Percentiles rank a stretch among this genome's conserved stretches.
These are phyloP conservation scores for Synchiropus splendidus DNA, from an alignment of 2,113 vertebrate genomes.

Conservation along the genomic window DNA sequence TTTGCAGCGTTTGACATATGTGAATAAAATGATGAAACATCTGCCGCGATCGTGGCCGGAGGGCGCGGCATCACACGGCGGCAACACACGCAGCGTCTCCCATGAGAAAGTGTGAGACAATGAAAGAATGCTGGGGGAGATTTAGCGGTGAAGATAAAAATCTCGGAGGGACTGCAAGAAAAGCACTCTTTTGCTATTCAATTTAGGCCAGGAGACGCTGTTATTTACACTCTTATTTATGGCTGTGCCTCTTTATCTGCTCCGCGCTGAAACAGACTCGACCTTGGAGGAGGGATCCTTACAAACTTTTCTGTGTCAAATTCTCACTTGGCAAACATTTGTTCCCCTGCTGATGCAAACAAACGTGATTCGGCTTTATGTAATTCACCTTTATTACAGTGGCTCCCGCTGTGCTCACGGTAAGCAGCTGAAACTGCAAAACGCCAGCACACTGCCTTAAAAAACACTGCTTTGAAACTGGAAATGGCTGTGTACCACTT, in stretches of 20 bases:
- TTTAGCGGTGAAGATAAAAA: constrained; percentile 54
- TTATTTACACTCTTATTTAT: constrained; percentile 55
- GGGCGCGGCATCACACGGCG: constrained; percentile 18
- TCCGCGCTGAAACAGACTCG: constrained; percentile 13
- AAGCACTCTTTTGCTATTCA: constrained; percentile 37
- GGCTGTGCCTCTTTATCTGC: constrained; percentile 51
- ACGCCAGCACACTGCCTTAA: no score
- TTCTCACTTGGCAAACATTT: constrained; percentile 8
- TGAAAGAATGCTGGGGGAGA: constrained; percentile 27
- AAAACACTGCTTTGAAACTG: no score
- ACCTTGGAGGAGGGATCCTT: constrained; percentile 34
- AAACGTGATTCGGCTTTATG: no score
- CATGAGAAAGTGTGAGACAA: constrained; percentile 19
- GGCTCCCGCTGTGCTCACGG: no score
- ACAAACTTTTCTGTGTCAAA: constrained; percentile 5
- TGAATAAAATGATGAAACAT: constrained; percentile 19
- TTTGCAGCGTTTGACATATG: no score
- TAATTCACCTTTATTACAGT: no score
- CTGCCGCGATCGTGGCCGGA: no score
- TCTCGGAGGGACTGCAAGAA: constrained; percentile 34
- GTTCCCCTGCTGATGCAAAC: no score
- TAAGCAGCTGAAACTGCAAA: no score
- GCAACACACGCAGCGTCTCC: constrained; percentile 13
- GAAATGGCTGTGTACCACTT: constrained; percentile 3
- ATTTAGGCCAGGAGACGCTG: constrained; percentile 34